Evolutionary conservation across 2,797 vertebrate genomes (phyloP), one percentile per base, ranked within the genome.

Genomic region (Hippoglossus hippoglossus): DNA sequence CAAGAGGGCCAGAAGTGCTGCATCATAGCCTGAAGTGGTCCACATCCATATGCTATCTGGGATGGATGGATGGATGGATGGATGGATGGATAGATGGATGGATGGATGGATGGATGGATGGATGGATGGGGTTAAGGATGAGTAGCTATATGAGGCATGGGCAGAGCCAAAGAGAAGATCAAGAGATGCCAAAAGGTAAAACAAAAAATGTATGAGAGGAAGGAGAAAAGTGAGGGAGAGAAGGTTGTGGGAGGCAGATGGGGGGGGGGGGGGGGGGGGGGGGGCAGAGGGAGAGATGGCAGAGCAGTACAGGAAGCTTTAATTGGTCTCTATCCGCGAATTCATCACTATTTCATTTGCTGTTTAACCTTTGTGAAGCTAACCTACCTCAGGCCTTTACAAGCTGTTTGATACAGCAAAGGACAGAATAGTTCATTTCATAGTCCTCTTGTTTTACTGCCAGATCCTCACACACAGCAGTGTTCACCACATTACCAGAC

Each of bases 331-430:
- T 77, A 85, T 90, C 92, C 89, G 89, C 86, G 82, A 90, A 91
- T 93, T 89, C 90, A 93, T 95, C 92, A 92, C 91, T 93, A 92
- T 90, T 83, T 94, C 90, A 94, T 95, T 89, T 84, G 85, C 94
- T 92, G 91, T 95, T 96, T 95, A 95, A 95, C 94, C 95, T 95
- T 95, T 94, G 87, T 71, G 89, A 93, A 77, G 89, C 85, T 76
- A 86, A 83, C 88, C 91, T 85, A 93, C 90, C 88, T 68, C 82
- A 71, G 91, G 91, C 89, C 92, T 93, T 59, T 64, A 68, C 79
- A 70, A 39, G 76, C 79, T 82, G 84, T 84, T 84, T 82, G 71
- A 68, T 82, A 73, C 63, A 77, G 71, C 49, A 58, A 62, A 83
- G 73, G 54, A 83, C 63, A 56, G 46, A 52, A 64, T 58, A 55